These are phyloP conservation scores for Sander lucioperca DNA, from an alignment of 2,113 vertebrate species.

Conservation along the genomic window DNA sequence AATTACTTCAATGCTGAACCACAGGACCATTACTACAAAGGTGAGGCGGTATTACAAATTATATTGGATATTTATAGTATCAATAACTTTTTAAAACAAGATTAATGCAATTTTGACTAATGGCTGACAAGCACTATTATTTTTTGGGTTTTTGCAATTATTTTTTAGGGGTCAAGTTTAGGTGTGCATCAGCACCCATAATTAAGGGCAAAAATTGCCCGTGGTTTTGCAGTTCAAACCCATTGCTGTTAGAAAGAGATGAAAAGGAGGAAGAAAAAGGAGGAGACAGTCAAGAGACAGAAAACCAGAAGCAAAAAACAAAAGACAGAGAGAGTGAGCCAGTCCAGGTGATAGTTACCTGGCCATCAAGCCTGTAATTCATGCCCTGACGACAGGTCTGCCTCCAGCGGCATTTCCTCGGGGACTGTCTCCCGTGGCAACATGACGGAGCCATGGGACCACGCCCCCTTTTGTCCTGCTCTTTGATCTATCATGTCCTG, in stretches of 20 bases:
- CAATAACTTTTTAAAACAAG: no score
- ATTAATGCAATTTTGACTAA: no score
- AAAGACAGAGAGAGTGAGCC: conserved; percentile 58
- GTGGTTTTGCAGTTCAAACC: not conserved
- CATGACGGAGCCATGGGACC: conserved; percentile 57
- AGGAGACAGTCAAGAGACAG: conserved; percentile 19
- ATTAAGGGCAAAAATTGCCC: no score
- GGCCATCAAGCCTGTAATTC: conserved; percentile 73
- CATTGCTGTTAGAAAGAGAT: not conserved
- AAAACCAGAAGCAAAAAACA: conserved; percentile 1
- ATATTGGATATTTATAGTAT: no score
- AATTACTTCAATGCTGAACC: no score
- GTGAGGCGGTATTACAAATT: no score
- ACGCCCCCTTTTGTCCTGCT: conserved; percentile 50
- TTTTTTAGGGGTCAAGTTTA: no score
- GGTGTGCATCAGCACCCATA: no score
- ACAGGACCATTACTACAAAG: no score
- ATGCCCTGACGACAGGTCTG: conserved; percentile 50
- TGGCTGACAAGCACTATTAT: no score
- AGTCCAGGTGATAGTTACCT: conserved; percentile 75
- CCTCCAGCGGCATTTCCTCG: conserved; percentile 55
- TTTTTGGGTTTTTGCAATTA: no score
- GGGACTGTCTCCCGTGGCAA: conserved; percentile 58
- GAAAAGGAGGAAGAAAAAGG: not conserved
- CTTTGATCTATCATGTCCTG: conserved; percentile 69